Evolutionary conservation across 2,113 vertebrate genomes (phyloP), one percentile per base, ranked within the genome.

Genomic region (Pholis gunnellus): DNA sequence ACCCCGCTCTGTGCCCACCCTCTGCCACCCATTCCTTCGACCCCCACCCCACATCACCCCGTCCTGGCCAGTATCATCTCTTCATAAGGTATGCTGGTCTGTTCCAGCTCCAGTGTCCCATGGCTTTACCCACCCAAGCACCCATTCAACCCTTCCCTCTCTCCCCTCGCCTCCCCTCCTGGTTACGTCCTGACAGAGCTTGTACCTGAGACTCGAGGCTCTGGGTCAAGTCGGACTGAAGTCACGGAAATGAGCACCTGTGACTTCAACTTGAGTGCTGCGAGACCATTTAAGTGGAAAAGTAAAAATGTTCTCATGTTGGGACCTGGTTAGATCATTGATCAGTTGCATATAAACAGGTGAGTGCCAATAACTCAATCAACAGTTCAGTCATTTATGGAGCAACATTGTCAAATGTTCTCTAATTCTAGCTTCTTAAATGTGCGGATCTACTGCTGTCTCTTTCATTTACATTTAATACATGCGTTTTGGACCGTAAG

Each of bases 1-100:
- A 73, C 36, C 87, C 4, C 5, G 42, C 80, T 60, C 42, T 72
- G 71, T 93, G 89, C 54, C 89, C 87, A 87, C 83, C 79, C 85
- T 82, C 84, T 84, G 72, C 83, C 89, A 89, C 79, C 73, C 77
- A 70, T 40, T 79, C 87, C 85, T 92, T 22, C 46, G 20, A 78
- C 73, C 75, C 86, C 84, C 81, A 87, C 84, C 44, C 81, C 69
- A 60, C 71, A 73, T 72, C 40, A 40, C 66, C 83, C 66, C 14
- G 10, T 78, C 52, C 83, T 81, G 69, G 84, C 79, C 89, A 82
- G 87, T 96, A 92, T 93, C 94, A 93, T 96, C 94, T 94, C 88
- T 91, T 89, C 89, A 78, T 17, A 6, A 96, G 95, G 95, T 97
- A 96, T 95, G 95, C 88, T 87, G 91, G 88, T 89, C 94, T 75